These are phyloP conservation scores for Yasuhikotakia modesta DNA, from an alignment of 2,797 vertebrate species.

Conservation along the genomic window DNA sequence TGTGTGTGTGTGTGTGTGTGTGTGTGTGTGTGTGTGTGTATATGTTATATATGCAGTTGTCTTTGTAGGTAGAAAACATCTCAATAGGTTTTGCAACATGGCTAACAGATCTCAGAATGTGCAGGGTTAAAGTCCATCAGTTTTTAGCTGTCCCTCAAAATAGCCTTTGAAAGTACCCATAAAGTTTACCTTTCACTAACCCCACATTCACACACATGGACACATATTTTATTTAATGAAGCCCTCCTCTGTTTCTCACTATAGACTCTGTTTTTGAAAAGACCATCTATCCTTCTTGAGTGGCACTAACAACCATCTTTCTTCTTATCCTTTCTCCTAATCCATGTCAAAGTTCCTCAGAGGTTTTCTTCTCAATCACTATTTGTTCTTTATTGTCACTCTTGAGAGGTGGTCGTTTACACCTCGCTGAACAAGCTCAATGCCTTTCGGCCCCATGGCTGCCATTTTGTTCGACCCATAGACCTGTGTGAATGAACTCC, in stretches of 20 bases:
- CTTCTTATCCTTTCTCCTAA: slow-evolving; percentile 31
- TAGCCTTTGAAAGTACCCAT: neutral
- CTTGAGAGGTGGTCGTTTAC: slow-evolving; percentile 69
- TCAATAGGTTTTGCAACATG: neutral
- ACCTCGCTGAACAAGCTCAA: slow-evolving; percentile 73
- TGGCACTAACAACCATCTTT: slow-evolving; percentile 38
- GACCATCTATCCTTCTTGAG: slow-evolving; percentile 16
- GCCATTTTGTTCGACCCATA: slow-evolving; percentile 72
- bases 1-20: slow-evolving; percentile 60
- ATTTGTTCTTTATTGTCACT: slow-evolving; percentile 68
- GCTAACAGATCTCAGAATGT: neutral
- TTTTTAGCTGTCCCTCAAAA: slow-evolving; percentile 3
- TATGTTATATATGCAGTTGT: too few relatives aligned
- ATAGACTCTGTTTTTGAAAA: slow-evolving; percentile 24
- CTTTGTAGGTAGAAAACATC: neutral
- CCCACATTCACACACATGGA: neutral
- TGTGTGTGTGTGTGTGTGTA: too few relatives aligned
- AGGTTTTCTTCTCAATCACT: slow-evolving; percentile 41
- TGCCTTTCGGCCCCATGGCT: slow-evolving; percentile 63
- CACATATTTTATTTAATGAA: neutral
- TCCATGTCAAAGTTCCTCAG: slow-evolving; percentile 47
- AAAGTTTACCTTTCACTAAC: neutral
- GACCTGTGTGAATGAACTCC: slow-evolving; percentile 70
- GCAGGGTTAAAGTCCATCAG: neutral
- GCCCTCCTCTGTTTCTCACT: neutral